Percentiles rank a stretch among this genome's conserved stretches.
phyloP scores from a whole-genome alignment of 2,888 invertebrate species.

The Lochmaea capreae region DNA sequence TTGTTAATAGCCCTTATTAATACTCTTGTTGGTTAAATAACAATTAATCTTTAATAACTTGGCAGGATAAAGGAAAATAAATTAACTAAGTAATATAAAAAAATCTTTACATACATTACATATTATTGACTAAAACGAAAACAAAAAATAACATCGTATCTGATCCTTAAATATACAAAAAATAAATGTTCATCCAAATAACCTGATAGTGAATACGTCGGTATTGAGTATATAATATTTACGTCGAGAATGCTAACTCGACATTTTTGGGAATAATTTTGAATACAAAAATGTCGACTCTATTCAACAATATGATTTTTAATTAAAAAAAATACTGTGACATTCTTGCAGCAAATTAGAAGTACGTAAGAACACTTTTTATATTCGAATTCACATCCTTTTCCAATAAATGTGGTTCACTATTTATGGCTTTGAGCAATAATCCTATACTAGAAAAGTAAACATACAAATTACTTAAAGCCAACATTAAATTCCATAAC shows the following conservation, averaged over 20 bases:
- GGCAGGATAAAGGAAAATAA: conserved; percentile 42
- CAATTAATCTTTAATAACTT: conserved; percentile 35
- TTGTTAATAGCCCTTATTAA: too few species aligned
- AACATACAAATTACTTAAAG: too few species aligned
- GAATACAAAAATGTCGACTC: neutral
- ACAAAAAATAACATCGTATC: conserved; percentile 39
- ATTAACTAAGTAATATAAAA: conserved; percentile 39
- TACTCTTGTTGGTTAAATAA: too few species aligned
- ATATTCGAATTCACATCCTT: neutral
- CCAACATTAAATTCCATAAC: too few species aligned
- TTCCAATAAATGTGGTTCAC: too few species aligned
- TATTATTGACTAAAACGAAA: conserved; percentile 41
- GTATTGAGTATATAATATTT: conserved; percentile 32
- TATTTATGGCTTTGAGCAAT: too few species aligned
- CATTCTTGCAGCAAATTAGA: neutral
- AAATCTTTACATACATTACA: conserved; percentile 38
- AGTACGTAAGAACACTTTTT: neutral
- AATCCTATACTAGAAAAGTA: too few species aligned
- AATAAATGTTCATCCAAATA: conserved; percentile 40
- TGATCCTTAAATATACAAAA: conserved; percentile 43
- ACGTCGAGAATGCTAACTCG: conserved; percentile 1
- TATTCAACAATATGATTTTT: neutral
- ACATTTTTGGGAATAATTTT: conserved; percentile 3
- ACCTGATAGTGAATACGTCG: conserved; percentile 49
- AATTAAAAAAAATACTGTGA: neutral